Percentiles rank a stretch among this genome's conserved stretches.
phyloP scores from a whole-genome alignment of 1,140 invertebrate species.

The Neodiprion virginianus region DNA sequence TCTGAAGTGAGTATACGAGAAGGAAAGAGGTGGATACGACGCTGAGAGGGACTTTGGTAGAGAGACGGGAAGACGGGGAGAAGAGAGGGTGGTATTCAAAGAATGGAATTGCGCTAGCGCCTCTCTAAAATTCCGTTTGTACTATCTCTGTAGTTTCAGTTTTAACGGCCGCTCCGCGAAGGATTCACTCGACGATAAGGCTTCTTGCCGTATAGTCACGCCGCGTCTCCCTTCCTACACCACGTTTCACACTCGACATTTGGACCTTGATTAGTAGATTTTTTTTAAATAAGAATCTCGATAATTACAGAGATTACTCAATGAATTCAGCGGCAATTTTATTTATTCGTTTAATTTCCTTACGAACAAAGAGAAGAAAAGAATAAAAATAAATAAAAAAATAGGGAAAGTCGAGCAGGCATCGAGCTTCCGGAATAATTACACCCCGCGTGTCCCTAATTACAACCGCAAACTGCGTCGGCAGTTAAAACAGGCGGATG shows the following conservation, averaged over 20 bases:
- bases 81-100: slow-evolving; percentile 32
- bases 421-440: too few relatives aligned
- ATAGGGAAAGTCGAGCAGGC: too few relatives aligned
- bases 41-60: slow-evolving; percentile 21
- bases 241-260: background rate
- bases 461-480: too few relatives aligned
- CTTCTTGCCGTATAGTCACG: background rate
- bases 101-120: slow-evolving; percentile 34
- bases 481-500: too few relatives aligned
- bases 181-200: slow-evolving; percentile 7
- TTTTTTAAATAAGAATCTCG: too few relatives aligned
- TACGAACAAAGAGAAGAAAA: too few relatives aligned
- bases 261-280: too few relatives aligned
- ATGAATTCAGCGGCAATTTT: too few relatives aligned
- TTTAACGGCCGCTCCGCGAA: slow-evolving; percentile 25
- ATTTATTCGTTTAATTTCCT: too few relatives aligned
- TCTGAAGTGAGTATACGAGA: slow-evolving; percentile 12
- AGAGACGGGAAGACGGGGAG: slow-evolving; percentile 20
- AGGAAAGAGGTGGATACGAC: background rate
- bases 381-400: too few relatives aligned
- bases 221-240: background rate
- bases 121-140: slow-evolving; percentile 35
- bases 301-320: too few relatives aligned
- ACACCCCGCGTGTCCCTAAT: too few relatives aligned
- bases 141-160: slow-evolving; percentile 31